A percentile compares a stretch with the other conserved stretches of the same genome.
phyloP scores from a whole-genome alignment of 2,888 invertebrate species.

The Amiota mariae region DNA sequence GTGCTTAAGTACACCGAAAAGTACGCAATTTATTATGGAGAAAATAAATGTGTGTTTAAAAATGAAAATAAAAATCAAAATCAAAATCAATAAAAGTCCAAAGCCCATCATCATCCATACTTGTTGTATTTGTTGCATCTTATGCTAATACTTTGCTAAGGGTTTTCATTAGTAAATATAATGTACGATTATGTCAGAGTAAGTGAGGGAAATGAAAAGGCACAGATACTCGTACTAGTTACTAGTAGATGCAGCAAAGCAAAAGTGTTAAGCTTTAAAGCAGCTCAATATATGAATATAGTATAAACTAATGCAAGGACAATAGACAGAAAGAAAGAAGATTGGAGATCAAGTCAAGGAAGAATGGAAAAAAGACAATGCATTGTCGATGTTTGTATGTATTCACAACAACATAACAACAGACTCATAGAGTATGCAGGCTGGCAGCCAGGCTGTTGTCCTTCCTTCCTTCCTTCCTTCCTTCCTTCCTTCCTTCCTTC shows the following conservation, averaged over 20 bases:
- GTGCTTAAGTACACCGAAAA: slow-evolving; percentile 8
- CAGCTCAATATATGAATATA: slow-evolving; percentile 2
- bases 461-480: no score
- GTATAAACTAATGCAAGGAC: neutral
- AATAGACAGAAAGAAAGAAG: neutral
- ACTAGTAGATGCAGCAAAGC: neutral
- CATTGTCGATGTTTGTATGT: neutral
- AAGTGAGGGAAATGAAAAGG: no score
- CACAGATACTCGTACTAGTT: no score
- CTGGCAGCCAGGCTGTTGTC: no score
- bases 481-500: no score
- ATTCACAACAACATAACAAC: no score
- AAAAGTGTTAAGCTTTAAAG: slow-evolving; percentile 10
- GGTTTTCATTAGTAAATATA: slow-evolving; percentile 18
- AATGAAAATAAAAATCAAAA: neutral
- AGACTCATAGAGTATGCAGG: no score
- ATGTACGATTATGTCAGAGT: neutral
- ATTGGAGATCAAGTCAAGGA: no score
- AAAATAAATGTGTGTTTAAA: neutral
- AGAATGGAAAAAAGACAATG: neutral
- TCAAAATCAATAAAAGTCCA: neutral
- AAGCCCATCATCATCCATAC: neutral
- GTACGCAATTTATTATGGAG: neutral
- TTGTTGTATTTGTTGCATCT: no score
- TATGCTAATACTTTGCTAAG: neutral